phyloP scores from a whole-genome alignment of 2,797 vertebrate species.

The Catamblyrhynchus diadema region DNA sequence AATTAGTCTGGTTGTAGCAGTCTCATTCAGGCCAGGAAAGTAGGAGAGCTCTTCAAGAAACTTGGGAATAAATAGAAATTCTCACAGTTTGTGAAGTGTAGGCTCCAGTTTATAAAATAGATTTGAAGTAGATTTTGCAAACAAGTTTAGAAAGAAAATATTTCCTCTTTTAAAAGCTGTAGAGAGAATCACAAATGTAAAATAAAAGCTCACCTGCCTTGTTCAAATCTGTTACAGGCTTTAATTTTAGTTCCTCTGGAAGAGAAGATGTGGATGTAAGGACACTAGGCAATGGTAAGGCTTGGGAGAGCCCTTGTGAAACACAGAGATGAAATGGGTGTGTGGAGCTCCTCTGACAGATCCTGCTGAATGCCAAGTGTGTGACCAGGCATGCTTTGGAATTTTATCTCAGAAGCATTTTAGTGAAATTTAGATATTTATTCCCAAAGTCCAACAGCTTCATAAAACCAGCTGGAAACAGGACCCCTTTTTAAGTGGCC shows the following conservation, averaged over 20 bases:
- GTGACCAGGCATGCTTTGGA: neutral
- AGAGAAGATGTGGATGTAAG: slow-evolving; percentile 97
- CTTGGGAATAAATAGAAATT: neutral
- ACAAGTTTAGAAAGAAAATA: neutral
- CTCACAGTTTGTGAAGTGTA: neutral
- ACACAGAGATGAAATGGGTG: neutral
- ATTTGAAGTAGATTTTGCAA: neutral
- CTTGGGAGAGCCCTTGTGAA: neutral
- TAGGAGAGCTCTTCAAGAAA: neutral
- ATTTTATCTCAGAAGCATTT: neutral
- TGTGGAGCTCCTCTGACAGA: neutral
- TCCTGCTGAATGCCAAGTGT: neutral
- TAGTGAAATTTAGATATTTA: neutral
- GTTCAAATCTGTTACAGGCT: slow-evolving; percentile 77
- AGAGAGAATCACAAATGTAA: neutral
- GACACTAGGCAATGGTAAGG: slow-evolving; percentile 92
- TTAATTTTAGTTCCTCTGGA: slow-evolving; percentile 97
- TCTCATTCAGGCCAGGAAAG: neutral
- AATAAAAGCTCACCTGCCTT: neutral
- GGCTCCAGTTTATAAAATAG: neutral
- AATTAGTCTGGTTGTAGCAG: neutral
- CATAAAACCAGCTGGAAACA: neutral
- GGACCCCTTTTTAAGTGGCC: neutral
- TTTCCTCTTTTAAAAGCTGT: neutral
- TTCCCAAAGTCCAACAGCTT: neutral